Base-by-base conservation (phyloP, 2,888 invertebrate species). In the Enoplolaimus lenunculus region DNA sequence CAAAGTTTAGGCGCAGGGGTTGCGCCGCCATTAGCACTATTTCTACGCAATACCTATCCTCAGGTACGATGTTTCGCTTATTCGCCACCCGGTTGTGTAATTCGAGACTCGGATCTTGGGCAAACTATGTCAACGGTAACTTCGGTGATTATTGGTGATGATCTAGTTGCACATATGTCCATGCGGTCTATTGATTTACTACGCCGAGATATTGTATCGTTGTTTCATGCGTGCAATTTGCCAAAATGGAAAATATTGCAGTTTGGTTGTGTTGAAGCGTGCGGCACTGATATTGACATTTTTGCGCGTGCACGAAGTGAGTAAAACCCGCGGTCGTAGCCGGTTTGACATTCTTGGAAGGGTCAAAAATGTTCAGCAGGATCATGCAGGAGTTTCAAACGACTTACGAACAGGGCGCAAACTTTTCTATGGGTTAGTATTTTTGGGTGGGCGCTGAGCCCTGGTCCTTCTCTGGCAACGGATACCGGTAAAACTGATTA, bases 71-170 rank as follows among this genome's bases (percentile, higher is more conserved):
- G 64, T 62, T 62, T 62, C 64, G 64, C 64, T 28, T 62, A 62
- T n/a, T 62, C 64, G 29, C 64, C 64, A 13, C 64, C 64, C 13
- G 64, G 64, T 28, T 62, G 64, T 62, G 64, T 62, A 7, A n/a
- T 62, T 62, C 33, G 30, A 16, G 29, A 31, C n/a, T 31, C 29
- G 29, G 64, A 62, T 31, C 29, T 31, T 16, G n/a, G 64, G 29
- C 28, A 13, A 16, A 62, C 64, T 13, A 62, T n/a, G 7, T 13
- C 7, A n/a, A 62, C 7, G 7, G 45, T 45, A 21, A 45, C 21
- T 7, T 45, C 45, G 45, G 45, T 45, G 7, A 45, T 45, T 45
- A 21, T 45, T 45, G 45, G 45, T 21, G 45, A 45, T 45, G 45
- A 45, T 45, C 21, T 45, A 21, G 45, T 45, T 21, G 45, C 45